These are phyloP conservation scores for Xyliphius kryptos DNA, from an alignment of 2,113 vertebrate species.

Conservation along the genomic window DNA sequence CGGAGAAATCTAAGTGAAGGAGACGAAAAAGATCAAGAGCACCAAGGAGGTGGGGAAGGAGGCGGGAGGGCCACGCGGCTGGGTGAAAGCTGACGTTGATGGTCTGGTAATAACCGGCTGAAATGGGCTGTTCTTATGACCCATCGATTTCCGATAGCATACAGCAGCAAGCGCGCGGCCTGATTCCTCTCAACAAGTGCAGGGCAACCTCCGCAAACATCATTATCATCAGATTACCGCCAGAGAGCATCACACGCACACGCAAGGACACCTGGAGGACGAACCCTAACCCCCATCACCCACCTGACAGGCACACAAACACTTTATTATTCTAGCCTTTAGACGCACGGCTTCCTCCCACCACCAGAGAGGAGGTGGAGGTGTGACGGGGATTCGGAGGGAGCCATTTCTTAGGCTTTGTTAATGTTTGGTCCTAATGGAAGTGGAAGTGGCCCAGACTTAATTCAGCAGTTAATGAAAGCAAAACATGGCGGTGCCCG, in stretches of 20 bases:
- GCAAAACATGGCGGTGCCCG: too few species aligned
- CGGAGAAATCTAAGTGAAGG: neutral
- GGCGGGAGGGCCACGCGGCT: conserved; percentile 7
- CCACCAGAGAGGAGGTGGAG: too few species aligned
- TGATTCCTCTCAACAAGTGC: conserved; percentile 65
- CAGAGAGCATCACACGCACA: conserved; percentile 43
- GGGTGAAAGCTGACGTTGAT: conserved; percentile 1
- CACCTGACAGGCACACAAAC: conserved; percentile 15
- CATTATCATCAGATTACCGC: conserved; percentile 70
- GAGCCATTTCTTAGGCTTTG: too few species aligned
- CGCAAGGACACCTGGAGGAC: conserved; percentile 53
- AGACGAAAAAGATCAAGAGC: conserved; percentile 36
- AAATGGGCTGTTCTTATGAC: conserved; percentile 64
- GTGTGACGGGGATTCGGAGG: too few species aligned
- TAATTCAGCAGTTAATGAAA: too few species aligned
- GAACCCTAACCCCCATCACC: conserved; percentile 2
- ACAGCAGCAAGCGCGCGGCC: conserved; percentile 57
- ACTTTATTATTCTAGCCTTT: conserved; percentile 22
- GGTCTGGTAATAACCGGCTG: conserved; percentile 58
- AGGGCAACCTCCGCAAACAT: conserved; percentile 68
- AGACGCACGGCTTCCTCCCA: conserved; percentile 1
- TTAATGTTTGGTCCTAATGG: too few species aligned
- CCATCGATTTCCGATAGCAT: conserved; percentile 70
- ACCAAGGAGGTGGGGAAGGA: conserved; percentile 35
- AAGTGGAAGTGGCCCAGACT: too few species aligned